phyloP scores from a whole-genome alignment of 2,888 invertebrate species.

The Gnatocerus cornutus region DNA sequence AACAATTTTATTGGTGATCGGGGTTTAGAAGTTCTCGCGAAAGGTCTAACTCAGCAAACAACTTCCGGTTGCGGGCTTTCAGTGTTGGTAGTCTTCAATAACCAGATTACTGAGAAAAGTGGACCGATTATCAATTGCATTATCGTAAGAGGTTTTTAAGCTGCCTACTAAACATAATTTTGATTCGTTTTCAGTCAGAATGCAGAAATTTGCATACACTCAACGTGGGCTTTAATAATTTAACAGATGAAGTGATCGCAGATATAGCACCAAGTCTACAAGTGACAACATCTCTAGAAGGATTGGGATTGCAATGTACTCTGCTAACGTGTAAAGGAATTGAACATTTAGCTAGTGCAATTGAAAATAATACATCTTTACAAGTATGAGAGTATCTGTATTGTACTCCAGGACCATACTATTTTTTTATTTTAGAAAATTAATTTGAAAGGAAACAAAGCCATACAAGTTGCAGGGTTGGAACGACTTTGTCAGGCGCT shows the following conservation, averaged over 20 bases:
- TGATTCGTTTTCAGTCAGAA: conserved; percentile 58
- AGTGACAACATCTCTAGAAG: conserved; percentile 62
- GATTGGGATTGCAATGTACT: conserved; percentile 67
- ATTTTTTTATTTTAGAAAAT: conserved; percentile 62
- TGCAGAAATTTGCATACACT: conserved; percentile 66
- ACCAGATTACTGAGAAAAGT: conserved; percentile 67
- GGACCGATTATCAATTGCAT: conserved; percentile 64
- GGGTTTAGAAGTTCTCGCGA: conserved; percentile 65
- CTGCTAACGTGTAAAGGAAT: conserved; percentile 67
- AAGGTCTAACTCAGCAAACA: conserved; percentile 64
- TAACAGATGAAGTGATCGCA: conserved; percentile 65
- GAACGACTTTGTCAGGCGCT: conserved; percentile 65
- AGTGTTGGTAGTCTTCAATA: conserved; percentile 66
- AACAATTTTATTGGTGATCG: conserved; percentile 68
- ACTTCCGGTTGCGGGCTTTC: conserved; percentile 61
- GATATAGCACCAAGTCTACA: conserved; percentile 61
- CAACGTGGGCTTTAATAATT: conserved; percentile 67
- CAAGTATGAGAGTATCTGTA: conserved; percentile 51
- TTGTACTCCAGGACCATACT: background rate
- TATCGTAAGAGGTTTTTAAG: conserved; percentile 58
- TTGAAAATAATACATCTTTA: conserved; percentile 63
- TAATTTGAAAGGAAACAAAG: conserved; percentile 68
- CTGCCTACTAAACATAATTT: background rate
- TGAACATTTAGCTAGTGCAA: conserved; percentile 60
- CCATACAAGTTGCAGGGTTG: conserved; percentile 65